Conservation (phyloP, 1,140 invertebrate species). For the Neodiprion fabricii region DNA sequence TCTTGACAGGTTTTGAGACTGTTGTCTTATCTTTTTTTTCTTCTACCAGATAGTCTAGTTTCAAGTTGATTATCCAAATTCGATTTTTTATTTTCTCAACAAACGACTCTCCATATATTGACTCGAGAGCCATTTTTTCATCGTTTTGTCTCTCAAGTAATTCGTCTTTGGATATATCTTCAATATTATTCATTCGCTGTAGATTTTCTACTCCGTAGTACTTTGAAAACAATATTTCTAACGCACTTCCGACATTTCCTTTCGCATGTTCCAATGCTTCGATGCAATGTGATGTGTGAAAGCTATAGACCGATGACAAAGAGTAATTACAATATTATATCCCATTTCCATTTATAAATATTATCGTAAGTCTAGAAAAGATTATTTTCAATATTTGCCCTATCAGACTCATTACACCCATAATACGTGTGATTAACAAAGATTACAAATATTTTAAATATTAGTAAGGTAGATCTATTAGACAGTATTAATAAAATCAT, state of each 20-base stretch:
- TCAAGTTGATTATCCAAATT: slow-evolving; percentile 72
- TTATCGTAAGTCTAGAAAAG: slow-evolving; percentile 6
- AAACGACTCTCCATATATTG: slow-evolving; percentile 75
- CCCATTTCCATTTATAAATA: not conserved
- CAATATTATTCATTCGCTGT: slow-evolving; percentile 32
- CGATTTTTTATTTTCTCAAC: slow-evolving; percentile 69
- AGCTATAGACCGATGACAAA: slow-evolving; percentile 68
- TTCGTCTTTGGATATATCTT: slow-evolving; percentile 60
- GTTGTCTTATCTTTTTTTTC: slow-evolving; percentile 59
- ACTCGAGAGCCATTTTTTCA: slow-evolving; percentile 75
- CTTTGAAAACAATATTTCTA: slow-evolving; percentile 72
- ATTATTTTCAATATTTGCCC: slow-evolving; percentile 18
- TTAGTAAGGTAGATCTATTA: too few relatives aligned
- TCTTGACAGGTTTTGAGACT: slow-evolving; percentile 53
- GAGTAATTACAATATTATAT: slow-evolving; percentile 24
- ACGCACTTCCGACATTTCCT: slow-evolving; percentile 70
- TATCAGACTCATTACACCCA: slow-evolving; percentile 1
- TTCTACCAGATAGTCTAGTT: slow-evolving; percentile 71
- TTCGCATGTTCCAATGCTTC: slow-evolving; percentile 72
- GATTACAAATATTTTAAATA: too few relatives aligned
- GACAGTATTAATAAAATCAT: too few relatives aligned
- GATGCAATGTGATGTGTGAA: slow-evolving; percentile 73
- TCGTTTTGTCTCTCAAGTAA: slow-evolving; percentile 69
- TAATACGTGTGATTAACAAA: too few relatives aligned
- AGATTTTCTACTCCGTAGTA: slow-evolving; percentile 67